These are phyloP conservation scores for Unio pictorum DNA, from an alignment of 2,888 invertebrate genomes.

Conservation along the genomic window DNA sequence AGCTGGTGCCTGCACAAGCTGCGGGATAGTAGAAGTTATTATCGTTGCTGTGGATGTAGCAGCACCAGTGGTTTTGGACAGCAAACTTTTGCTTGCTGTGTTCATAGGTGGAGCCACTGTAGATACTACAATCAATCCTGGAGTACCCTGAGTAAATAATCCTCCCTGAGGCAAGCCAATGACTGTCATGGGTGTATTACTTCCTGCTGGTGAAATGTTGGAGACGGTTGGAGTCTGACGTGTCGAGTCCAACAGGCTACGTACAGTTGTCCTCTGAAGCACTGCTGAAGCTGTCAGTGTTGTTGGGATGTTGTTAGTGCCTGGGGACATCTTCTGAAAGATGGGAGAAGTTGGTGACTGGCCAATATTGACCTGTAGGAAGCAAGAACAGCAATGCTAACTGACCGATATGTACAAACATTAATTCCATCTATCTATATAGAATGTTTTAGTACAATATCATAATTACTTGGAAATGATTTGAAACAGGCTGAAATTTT, in stretches of 20 bases:
- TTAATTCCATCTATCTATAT: no score
- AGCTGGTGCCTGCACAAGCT: slow-evolving; percentile 6
- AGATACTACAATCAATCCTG: slow-evolving; percentile 8
- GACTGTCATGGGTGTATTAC: slow-evolving; percentile 2
- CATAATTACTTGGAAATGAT: no score
- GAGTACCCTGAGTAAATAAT: no score
- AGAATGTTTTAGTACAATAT: no score
- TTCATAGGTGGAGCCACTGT: slow-evolving; percentile 2
- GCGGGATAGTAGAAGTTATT: slow-evolving; percentile 13
- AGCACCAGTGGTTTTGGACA: slow-evolving; percentile 1
- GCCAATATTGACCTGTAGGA: not conserved
- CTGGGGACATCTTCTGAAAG: not conserved
- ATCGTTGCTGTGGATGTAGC: slow-evolving; percentile 9
- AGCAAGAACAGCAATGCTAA: slow-evolving; percentile 1
- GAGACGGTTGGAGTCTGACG: slow-evolving; percentile 27
- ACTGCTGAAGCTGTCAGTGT: slow-evolving; percentile 11
- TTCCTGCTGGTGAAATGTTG: slow-evolving; percentile 6
- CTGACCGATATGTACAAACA: not conserved
- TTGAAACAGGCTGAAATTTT: no score
- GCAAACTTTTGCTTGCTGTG: no score
- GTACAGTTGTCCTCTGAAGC: slow-evolving; percentile 36
- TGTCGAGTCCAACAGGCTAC: slow-evolving; percentile 43
- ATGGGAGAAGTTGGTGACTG: not conserved
- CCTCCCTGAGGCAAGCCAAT: slow-evolving; percentile 3
- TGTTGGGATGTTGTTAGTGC: not conserved